Conservation (phyloP, 1,140 invertebrate species). For the Micrasema longulum region DNA sequence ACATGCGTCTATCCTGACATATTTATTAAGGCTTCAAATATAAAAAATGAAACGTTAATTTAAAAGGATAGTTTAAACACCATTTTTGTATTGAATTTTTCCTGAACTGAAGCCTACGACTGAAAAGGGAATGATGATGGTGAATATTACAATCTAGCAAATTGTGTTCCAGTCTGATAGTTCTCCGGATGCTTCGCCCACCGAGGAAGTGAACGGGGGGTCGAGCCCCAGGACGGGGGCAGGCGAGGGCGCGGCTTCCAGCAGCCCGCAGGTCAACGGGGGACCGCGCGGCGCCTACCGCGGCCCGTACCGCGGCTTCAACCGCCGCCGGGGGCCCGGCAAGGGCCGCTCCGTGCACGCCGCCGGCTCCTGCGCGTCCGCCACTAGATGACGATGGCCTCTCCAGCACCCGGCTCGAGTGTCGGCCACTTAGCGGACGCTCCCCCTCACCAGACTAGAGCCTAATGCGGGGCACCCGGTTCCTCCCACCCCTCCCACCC, state of each 20-base stretch:
- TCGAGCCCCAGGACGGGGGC: constrained; percentile 17
- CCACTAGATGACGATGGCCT: constrained; percentile 55
- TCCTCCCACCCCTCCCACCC: constrained; percentile 26
- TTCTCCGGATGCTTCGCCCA: constrained; percentile 35
- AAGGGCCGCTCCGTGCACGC: constrained; percentile 46
- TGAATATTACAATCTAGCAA: too few relatives aligned
- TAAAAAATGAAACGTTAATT: too few relatives aligned
- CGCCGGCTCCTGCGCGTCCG: constrained; percentile 45
- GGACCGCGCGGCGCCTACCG: constrained; percentile 43
- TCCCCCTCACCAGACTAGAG: constrained; percentile 46
- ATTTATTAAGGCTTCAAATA: too few relatives aligned
- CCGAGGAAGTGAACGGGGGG: constrained; percentile 36
- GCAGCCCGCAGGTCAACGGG: constrained; percentile 43
- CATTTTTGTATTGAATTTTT: too few relatives aligned
- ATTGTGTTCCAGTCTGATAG: constrained; percentile 41
- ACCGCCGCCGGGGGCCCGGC: constrained; percentile 58
- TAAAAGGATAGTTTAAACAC: too few relatives aligned
- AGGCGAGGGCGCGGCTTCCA: constrained; percentile 34
- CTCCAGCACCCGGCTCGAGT: constrained; percentile 25
- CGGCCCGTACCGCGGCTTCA: constrained; percentile 60
- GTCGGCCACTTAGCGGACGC: constrained; percentile 56
- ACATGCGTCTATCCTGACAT: too few relatives aligned
- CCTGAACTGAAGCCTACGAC: too few relatives aligned
- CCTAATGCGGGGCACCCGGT: constrained; percentile 43
- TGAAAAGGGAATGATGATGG: too few relatives aligned